phyloP scores from a whole-genome alignment of 1,140 invertebrate species.

The Zaprionus lachaisei region DNA sequence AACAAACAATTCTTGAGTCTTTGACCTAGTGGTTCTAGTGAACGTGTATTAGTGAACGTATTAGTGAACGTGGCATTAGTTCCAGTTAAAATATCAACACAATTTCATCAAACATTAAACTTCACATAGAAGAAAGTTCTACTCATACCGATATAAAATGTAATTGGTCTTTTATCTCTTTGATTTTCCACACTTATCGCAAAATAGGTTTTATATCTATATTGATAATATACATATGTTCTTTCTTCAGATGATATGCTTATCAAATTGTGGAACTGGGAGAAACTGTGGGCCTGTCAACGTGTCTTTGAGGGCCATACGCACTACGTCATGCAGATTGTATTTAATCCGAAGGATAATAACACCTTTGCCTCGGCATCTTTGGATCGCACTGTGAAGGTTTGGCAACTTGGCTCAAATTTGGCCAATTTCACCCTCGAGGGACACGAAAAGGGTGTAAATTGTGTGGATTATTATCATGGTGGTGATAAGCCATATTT shows the following conservation, averaged over 20 bases:
- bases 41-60: no score
- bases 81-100: background rate
- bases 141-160: background rate
- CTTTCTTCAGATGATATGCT: conserved; percentile 93
- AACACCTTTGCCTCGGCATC: conserved; percentile 99
- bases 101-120: background rate
- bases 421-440: conserved; percentile 99
- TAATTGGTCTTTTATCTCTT: background rate
- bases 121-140: background rate
- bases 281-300: conserved; percentile 98
- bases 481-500: conserved; percentile 99
- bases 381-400: conserved; percentile 98
- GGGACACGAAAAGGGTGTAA: conserved; percentile 99
- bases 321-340: conserved; percentile 99
- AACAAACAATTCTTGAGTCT: background rate
- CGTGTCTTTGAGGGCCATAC: conserved; percentile 99
- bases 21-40: background rate
- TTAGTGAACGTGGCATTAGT: background rate
- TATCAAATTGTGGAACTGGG: conserved; percentile 99
- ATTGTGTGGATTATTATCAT: conserved; percentile 99
- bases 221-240: conserved; percentile 7
- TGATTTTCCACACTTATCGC: conserved; percentile 1
- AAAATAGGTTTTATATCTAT: background rate
- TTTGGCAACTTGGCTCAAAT: conserved; percentile 98
- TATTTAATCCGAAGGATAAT: conserved; percentile 99